phyloP scores from a whole-genome alignment of 2,888 invertebrate species.

The Sphaerophoria taeniata region DNA sequence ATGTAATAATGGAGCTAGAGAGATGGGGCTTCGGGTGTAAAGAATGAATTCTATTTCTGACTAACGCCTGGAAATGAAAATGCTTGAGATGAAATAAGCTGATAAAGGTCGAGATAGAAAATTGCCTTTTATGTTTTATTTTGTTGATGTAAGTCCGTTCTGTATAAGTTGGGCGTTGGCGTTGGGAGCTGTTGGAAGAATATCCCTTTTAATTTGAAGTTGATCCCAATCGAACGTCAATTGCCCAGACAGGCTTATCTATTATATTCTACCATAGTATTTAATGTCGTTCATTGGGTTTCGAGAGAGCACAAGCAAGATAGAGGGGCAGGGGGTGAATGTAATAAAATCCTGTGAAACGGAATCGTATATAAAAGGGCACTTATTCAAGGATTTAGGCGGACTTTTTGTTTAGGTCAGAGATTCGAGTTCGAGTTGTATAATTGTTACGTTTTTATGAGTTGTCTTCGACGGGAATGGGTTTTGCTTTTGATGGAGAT shows the following conservation, averaged over 20 bases:
- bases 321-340: background rate
- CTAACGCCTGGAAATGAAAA: conserved; percentile 39
- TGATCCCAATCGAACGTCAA: conserved; percentile 73
- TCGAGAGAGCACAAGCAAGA: background rate
- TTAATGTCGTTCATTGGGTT: conserved; percentile 65
- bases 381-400: conserved; percentile 50
- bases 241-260: conserved; percentile 74
- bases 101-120: conserved; percentile 69
- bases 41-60: conserved; percentile 26
- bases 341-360: conserved; percentile 47
- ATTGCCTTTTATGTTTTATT: conserved; percentile 60
- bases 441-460: conserved; percentile 35
- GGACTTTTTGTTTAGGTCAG: conserved; percentile 38
- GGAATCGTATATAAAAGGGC: conserved; percentile 33
- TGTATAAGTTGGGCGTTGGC: background rate
- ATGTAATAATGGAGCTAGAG: no score
- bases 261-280: conserved; percentile 65
- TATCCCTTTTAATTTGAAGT: conserved; percentile 74
- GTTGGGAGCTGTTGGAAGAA: conserved; percentile 27
- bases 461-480: background rate
- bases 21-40: background rate
- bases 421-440: conserved; percentile 30
- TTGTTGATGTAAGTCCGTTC: background rate
- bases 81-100: conserved; percentile 69
- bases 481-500: background rate